phyloP scores from a whole-genome alignment of 2,797 vertebrate species.

The Sebastes goodei region DNA sequence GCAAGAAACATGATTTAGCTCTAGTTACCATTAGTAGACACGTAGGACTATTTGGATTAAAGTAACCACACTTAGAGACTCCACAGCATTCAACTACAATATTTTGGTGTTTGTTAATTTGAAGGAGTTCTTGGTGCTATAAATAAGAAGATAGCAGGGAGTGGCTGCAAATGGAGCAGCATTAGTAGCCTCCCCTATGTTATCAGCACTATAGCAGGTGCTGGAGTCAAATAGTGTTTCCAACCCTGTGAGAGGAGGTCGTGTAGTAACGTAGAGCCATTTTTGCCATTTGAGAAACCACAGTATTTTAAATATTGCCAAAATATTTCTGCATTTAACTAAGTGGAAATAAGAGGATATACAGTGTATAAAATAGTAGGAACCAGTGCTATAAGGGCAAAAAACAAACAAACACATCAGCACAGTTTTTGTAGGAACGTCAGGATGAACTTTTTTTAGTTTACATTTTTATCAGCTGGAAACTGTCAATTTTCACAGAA shows the following conservation, averaged over 20 bases:
- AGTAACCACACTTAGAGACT: slow-evolving; percentile 37
- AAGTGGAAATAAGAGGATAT: slow-evolving; percentile 46
- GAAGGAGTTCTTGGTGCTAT: slow-evolving; percentile 76
- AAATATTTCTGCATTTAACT: slow-evolving; percentile 72
- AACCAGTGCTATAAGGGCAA: slow-evolving; percentile 49
- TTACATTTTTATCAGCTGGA: slow-evolving; percentile 37
- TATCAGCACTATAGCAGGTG: slow-evolving; percentile 75
- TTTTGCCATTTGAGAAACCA: slow-evolving; percentile 55
- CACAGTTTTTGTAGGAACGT: slow-evolving; percentile 65
- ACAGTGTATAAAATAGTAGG: slow-evolving; percentile 53
- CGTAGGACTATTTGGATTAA: slow-evolving; percentile 32
- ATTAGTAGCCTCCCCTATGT: slow-evolving; percentile 42
- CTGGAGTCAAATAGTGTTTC: slow-evolving; percentile 48
- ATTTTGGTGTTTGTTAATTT: slow-evolving; percentile 43
- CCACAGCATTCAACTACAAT: slow-evolving; percentile 9
- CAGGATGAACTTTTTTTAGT: slow-evolving; percentile 37
- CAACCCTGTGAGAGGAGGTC: slow-evolving; percentile 46
- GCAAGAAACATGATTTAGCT: slow-evolving; percentile 35
- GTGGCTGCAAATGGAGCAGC: slow-evolving; percentile 44
- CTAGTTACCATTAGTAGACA: slow-evolving; percentile 32
- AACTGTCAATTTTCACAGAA: slow-evolving; percentile 6
- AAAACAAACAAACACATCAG: slow-evolving; percentile 23
- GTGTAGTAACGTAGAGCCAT: slow-evolving; percentile 54
- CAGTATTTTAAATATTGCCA: slow-evolving; percentile 80
- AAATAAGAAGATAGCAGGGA: slow-evolving; percentile 55